Evolutionary conservation across 2,113 vertebrate genomes (phyloP).

Genomic region (Oplegnathus fasciatus): DNA sequence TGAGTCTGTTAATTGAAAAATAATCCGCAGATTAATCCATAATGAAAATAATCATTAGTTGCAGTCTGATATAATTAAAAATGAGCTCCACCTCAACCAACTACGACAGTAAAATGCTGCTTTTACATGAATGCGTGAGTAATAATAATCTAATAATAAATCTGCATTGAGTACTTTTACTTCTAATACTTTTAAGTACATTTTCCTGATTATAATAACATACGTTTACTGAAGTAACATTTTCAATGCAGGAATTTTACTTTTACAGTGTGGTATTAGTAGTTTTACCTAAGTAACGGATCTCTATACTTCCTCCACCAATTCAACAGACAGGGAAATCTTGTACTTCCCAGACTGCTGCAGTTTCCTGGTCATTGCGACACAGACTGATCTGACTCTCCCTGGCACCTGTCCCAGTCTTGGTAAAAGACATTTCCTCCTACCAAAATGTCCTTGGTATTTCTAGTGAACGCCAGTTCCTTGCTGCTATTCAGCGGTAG

Average conservation of each 20-base stretch:
- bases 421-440: constrained; percentile 37
- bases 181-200: too few relatives aligned
- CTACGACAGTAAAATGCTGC: background rate
- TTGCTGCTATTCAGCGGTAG: constrained; percentile 6
- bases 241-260: background rate
- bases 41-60: background rate
- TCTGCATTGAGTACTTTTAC: background rate
- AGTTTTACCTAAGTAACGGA: background rate
- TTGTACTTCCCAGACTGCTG: constrained; percentile 40
- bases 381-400: background rate
- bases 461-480: constrained; percentile 2
- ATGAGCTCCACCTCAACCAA: background rate
- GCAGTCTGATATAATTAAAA: background rate
- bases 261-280: background rate
- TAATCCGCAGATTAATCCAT: background rate
- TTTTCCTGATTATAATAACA: background rate
- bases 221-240: too few relatives aligned
- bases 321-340: background rate
- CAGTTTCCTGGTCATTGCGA: constrained; percentile 30
- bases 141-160: background rate
- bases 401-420: background rate
- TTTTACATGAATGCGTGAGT: background rate
- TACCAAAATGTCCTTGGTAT: constrained; percentile 7
- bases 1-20: too few relatives aligned
- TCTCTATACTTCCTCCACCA: background rate